These are phyloP conservation scores for Pantala flavescens DNA, from an alignment of 1,140 invertebrate species.

Conservation along the genomic window DNA sequence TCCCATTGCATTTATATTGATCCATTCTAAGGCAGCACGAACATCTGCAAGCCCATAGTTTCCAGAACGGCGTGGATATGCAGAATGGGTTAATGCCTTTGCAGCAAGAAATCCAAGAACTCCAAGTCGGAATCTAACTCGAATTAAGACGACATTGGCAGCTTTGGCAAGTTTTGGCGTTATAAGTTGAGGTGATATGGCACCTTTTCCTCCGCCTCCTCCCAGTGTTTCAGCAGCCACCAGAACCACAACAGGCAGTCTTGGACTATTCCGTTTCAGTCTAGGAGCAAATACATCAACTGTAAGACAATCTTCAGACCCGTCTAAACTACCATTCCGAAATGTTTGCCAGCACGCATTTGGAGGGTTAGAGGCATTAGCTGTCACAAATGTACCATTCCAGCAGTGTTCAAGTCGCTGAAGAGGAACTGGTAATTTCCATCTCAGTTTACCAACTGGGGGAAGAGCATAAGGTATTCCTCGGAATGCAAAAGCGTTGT, in stretches of 20 bases:
- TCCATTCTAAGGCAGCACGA: slow-evolving; percentile 66
- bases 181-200: neutral
- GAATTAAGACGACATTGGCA: neutral
- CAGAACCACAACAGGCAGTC: slow-evolving; percentile 65
- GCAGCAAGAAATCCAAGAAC: slow-evolving; percentile 67
- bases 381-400: slow-evolving; percentile 53
- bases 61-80: slow-evolving; percentile 62
- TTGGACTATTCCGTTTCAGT: slow-evolving; percentile 50
- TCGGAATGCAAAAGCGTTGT: slow-evolving; percentile 65
- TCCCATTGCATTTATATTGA: slow-evolving; percentile 64
- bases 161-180: neutral
- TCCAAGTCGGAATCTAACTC: slow-evolving; percentile 40
- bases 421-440: slow-evolving; percentile 55
- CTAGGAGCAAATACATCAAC: slow-evolving; percentile 49
- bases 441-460: slow-evolving; percentile 56
- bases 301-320: slow-evolving; percentile 68
- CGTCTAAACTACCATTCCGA: slow-evolving; percentile 49
- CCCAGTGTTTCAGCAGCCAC: slow-evolving; percentile 63
- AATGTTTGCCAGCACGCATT: slow-evolving; percentile 58
- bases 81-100: slow-evolving; percentile 52
- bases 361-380: neutral
- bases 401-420: slow-evolving; percentile 62
- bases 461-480: slow-evolving; percentile 77
- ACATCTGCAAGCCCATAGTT: slow-evolving; percentile 79
- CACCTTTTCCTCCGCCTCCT: slow-evolving; percentile 38